Evolutionary conservation across 1,140 invertebrate species (phyloP), one percentile per base, ranked within the genome.

Genomic region (Oreohelix idahoensis): DNA sequence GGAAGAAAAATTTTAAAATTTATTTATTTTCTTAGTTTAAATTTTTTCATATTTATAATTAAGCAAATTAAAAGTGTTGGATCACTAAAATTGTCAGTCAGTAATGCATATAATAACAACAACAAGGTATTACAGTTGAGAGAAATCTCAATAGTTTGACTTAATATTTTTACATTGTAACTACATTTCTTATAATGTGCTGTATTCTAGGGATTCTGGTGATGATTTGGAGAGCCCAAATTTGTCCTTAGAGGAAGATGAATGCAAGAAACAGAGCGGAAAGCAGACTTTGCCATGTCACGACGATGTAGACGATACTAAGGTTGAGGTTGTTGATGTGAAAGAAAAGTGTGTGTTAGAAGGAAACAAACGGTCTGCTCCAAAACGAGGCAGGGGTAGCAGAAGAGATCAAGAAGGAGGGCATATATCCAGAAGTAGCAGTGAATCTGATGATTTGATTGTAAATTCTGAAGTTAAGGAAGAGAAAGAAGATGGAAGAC

Each of bases 261-360:
- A 32, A 23, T 23, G 8, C 23, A 69, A 82, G 26, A 39, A 79
- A 8, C n/a, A n/a, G n/a, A 77, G 71, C 69, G 51, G 82, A 85
- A 49, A 81, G 79, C 45, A 75, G 75, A 53, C 58, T 84, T 82
- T 84, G 35, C 58, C 53, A 4, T 51, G 70, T 73, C 38, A 82
- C 20, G 45, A 84, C 5, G 66, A 81, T 11, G 81, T 83, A 69
- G 73, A 78, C 23, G 66, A 73, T 0, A 81, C 15, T 45, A 45
- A 83, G 71, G 83, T 83, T 39, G 85, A 88, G 49, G 85, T 85
- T 23, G 84, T 86, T 53, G 83, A 88, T 20, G 51, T 66, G 42
- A 84, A 87, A 23, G 39, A 75, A n/a, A 69, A 66, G 23, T 58
- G 26, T 69, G 23, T 11, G 32, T 78, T 78, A 11, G 66, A 86